Evolutionary conservation across 2,797 vertebrate species (phyloP).

Genomic region (Furcifer pardalis): DNA sequence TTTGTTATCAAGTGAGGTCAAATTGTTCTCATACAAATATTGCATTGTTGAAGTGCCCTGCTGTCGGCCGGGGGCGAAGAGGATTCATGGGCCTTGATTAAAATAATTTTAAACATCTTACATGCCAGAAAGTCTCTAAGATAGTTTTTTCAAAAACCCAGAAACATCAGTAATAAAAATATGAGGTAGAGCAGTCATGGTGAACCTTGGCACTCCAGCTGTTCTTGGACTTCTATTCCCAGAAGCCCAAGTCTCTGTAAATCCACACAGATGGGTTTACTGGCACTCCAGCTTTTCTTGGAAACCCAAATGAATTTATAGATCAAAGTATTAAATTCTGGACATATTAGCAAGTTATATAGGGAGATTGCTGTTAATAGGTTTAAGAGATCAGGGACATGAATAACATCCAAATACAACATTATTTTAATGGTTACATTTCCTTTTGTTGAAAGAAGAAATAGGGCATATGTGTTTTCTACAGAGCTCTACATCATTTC

Average conservation of each 20-base stretch:
- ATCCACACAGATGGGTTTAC: too few species aligned
- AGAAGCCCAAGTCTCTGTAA: too few species aligned
- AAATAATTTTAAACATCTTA: not conserved
- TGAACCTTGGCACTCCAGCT: too few species aligned
- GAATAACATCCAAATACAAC: not conserved
- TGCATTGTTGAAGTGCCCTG: not conserved
- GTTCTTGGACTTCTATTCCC: too few species aligned
- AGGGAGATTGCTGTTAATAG: not conserved
- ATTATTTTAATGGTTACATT: not conserved
- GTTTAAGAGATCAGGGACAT: not conserved
- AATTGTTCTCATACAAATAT: not conserved
- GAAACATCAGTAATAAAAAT: not conserved
- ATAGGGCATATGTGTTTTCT: not conserved
- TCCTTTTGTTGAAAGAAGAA: not conserved
- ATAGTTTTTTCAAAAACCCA: not conserved
- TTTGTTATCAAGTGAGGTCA: conserved; percentile 12
- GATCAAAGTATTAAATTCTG: too few species aligned
- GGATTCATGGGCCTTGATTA: not conserved
- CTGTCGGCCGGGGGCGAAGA: not conserved
- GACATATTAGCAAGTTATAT: too few species aligned
- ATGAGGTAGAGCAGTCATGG: not conserved
- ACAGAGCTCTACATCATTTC: not conserved
- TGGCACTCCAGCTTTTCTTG: too few species aligned
- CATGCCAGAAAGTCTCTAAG: not conserved
- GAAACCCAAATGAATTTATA: too few species aligned